These are phyloP conservation scores for Hylaea fasciaria DNA, from an alignment of 2,888 invertebrate species.

Conservation along the genomic window DNA sequence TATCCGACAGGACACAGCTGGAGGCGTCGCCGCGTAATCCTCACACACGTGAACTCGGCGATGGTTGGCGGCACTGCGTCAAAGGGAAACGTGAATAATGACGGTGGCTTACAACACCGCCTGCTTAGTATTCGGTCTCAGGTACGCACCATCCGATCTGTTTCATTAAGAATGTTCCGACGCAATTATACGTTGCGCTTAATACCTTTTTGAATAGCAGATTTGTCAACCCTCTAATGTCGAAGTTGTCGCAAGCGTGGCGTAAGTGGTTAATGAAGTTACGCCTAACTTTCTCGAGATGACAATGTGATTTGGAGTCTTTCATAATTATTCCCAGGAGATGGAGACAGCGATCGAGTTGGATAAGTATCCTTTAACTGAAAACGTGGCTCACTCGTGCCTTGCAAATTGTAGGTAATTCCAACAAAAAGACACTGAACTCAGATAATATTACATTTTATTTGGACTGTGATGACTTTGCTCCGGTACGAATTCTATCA, in stretches of 20 bases:
- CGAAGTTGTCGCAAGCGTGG: slow-evolving; percentile 27
- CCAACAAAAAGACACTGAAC: slow-evolving; percentile 23
- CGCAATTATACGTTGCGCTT: slow-evolving; percentile 29
- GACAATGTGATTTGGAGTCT: slow-evolving; percentile 32
- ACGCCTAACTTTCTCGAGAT: slow-evolving; percentile 29
- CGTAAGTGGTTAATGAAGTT: slow-evolving; percentile 32
- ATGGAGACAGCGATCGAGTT: background rate
- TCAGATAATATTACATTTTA: slow-evolving; percentile 27
- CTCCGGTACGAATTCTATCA: slow-evolving; percentile 28
- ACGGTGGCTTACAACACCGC: slow-evolving; percentile 53
- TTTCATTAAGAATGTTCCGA: slow-evolving; percentile 43
- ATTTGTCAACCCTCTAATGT: slow-evolving; percentile 32
- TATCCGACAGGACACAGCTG: slow-evolving; percentile 76
- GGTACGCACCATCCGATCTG: slow-evolving; percentile 45
- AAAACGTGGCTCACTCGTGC: slow-evolving; percentile 12
- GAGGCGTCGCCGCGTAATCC: slow-evolving; percentile 69
- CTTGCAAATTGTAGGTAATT: slow-evolving; percentile 25
- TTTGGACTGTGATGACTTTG: slow-evolving; percentile 30
- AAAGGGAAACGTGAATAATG: slow-evolving; percentile 73
- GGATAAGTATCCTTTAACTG: slow-evolving; percentile 2
- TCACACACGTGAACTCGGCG: slow-evolving; percentile 58
- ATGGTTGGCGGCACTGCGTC: slow-evolving; percentile 53
- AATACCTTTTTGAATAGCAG: slow-evolving; percentile 29
- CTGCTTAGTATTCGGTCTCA: slow-evolving; percentile 44
- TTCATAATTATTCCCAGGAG: slow-evolving; percentile 28